A percentile compares a stretch with the other conserved stretches of the same genome.
phyloP scores from a whole-genome alignment of 2,113 vertebrate species.

The Myotis yumanensis region DNA sequence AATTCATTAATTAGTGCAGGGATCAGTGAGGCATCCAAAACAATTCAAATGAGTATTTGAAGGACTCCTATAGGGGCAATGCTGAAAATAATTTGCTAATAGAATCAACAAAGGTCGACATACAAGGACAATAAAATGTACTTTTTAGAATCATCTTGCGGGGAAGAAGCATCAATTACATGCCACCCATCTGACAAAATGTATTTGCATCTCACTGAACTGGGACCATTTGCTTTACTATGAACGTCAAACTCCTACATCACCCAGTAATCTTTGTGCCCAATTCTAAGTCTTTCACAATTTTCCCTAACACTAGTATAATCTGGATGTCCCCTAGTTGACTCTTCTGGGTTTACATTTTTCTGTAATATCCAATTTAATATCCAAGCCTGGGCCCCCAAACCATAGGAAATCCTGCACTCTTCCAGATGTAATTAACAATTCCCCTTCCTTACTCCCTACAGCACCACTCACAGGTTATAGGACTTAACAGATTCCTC shows the following conservation, averaged over 20 bases:
- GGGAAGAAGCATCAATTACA: neutral
- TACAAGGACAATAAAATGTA: neutral
- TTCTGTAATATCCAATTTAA: neutral
- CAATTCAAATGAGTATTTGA: neutral
- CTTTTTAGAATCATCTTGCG: neutral
- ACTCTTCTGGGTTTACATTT: neutral
- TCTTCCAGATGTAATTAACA: neutral
- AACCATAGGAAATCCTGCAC: neutral
- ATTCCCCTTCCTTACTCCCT: neutral
- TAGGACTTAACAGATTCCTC: slow-evolving; percentile 24
- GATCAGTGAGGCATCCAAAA: neutral
- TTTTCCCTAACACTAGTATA: neutral
- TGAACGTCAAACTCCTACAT: neutral
- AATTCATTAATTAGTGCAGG: neutral
- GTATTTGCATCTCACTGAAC: neutral
- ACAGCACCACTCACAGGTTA: neutral
- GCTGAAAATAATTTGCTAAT: neutral
- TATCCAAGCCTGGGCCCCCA: neutral
- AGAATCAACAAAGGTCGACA: neutral
- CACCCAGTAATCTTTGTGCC: neutral
- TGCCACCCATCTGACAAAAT: neutral
- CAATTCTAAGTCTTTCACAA: neutral
- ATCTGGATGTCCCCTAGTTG: neutral
- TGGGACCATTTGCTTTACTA: neutral
- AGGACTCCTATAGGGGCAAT: neutral